These are phyloP conservation scores for Spicauda simplicius DNA, from an alignment of 2,888 invertebrate genomes.

Conservation along the genomic window DNA sequence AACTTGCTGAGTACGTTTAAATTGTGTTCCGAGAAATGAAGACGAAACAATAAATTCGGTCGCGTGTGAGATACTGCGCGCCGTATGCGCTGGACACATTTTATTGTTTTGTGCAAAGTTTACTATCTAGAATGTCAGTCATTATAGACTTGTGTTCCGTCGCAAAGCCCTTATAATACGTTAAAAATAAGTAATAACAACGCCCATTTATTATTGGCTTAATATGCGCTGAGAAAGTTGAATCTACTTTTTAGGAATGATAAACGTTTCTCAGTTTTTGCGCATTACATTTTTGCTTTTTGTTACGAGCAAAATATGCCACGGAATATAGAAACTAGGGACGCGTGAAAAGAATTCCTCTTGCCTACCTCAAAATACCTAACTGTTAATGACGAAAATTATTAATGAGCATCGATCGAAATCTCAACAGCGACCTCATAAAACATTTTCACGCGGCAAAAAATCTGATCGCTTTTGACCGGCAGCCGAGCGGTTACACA, in stretches of 20 bases:
- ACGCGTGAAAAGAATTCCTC: not conserved
- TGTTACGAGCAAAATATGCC: too few relatives aligned
- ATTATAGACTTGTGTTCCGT: slow-evolving; percentile 26
- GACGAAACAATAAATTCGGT: slow-evolving; percentile 39
- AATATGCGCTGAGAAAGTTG: too few relatives aligned
- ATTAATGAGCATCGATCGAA: slow-evolving; percentile 9
- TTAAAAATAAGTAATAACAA: slow-evolving; percentile 5
- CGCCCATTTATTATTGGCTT: too few relatives aligned
- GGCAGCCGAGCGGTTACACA: not conserved
- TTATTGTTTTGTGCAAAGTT: slow-evolving; percentile 28
- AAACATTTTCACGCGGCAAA: slow-evolving; percentile 18
- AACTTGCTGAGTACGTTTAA: slow-evolving; percentile 43
- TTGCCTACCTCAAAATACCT: not conserved
- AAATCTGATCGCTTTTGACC: slow-evolving; percentile 6
- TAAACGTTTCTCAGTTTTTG: too few relatives aligned
- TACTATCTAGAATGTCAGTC: slow-evolving; percentile 36
- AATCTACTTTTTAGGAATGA: too few relatives aligned
- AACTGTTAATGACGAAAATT: slow-evolving; percentile 10
- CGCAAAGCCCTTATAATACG: slow-evolving; percentile 19
- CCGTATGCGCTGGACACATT: slow-evolving; percentile 27
- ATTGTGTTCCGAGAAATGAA: slow-evolving; percentile 43
- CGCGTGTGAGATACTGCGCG: slow-evolving; percentile 34
- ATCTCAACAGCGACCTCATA: not conserved
- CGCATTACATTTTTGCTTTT: too few relatives aligned
- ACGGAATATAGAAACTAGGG: not conserved